phyloP scores from a whole-genome alignment of 2,888 invertebrate genomes.

The Dioctria linearis region DNA sequence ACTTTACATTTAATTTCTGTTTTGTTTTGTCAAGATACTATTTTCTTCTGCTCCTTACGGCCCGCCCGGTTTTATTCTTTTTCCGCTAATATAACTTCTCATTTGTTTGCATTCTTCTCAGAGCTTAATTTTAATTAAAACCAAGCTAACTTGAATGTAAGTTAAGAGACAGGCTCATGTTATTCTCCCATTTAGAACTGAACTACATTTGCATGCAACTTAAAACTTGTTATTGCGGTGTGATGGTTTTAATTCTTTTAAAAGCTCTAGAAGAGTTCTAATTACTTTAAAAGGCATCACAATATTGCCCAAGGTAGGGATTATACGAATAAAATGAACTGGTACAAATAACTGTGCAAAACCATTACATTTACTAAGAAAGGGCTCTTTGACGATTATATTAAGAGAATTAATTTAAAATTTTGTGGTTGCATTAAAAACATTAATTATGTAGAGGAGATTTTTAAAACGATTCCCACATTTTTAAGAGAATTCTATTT shows the following conservation, averaged over 20 bases:
- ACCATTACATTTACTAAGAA: no score
- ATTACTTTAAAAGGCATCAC: no score
- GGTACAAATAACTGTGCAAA: no score
- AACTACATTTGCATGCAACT: neutral
- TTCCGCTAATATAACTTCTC: neutral
- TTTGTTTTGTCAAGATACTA: neutral
- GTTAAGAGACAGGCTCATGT: neutral
- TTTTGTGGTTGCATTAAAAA: no score
- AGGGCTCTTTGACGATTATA: no score
- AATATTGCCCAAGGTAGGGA: no score
- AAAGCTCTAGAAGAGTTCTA: neutral
- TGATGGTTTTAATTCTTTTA: neutral
- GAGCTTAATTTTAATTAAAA: conserved; percentile 9
- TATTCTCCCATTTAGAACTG: neutral
- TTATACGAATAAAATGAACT: no score
- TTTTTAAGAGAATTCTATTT: no score
- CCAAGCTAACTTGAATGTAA: neutral
- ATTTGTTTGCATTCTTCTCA: conserved; percentile 2
- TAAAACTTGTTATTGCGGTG: neutral
- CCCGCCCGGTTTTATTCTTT: neutral
- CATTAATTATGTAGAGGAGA: no score
- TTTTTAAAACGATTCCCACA: no score
- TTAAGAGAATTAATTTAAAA: no score
- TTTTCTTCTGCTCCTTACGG: neutral
- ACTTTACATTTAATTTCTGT: neutral